Percentiles rank a stretch among this genome's conserved stretches.
phyloP scores from a whole-genome alignment of 1,140 invertebrate species.

The Doryteuthis pealeii region DNA sequence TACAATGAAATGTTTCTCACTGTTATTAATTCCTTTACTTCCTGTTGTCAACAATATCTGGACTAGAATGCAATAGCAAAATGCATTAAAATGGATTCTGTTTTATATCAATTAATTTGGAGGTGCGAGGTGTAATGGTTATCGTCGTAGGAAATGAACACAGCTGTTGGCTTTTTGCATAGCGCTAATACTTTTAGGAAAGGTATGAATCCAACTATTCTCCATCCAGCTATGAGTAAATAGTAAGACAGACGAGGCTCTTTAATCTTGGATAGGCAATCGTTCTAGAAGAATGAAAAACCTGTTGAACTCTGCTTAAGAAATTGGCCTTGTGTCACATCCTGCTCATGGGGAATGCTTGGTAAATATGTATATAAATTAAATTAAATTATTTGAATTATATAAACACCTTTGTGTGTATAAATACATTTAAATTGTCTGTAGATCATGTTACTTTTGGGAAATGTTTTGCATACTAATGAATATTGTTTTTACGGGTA shows the following conservation, averaged over 20 bases:
- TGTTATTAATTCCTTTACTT: neutral
- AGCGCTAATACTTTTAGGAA: no score
- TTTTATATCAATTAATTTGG: neutral
- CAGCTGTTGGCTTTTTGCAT: no score
- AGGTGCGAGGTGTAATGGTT: neutral
- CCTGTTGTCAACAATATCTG: neutral
- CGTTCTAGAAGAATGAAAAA: no score
- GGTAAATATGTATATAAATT: neutral
- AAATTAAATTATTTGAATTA: neutral
- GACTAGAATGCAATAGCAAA: neutral
- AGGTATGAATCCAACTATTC: no score
- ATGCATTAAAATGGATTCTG: conserved; percentile 3
- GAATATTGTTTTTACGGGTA: neutral
- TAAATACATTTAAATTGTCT: neutral
- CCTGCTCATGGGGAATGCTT: no score
- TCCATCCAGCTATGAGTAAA: no score
- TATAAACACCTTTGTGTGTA: neutral
- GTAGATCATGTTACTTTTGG: neutral
- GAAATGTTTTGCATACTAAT: neutral
- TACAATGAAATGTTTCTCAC: neutral
- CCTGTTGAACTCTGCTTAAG: no score
- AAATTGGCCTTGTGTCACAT: no score
- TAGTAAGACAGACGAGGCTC: no score
- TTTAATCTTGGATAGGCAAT: no score
- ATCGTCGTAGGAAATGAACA: no score